Percentiles rank a stretch among this genome's conserved stretches.
Evolutionary conservation across 2,888 invertebrate species (phyloP).

Genomic region (Diaperis boleti): DNA sequence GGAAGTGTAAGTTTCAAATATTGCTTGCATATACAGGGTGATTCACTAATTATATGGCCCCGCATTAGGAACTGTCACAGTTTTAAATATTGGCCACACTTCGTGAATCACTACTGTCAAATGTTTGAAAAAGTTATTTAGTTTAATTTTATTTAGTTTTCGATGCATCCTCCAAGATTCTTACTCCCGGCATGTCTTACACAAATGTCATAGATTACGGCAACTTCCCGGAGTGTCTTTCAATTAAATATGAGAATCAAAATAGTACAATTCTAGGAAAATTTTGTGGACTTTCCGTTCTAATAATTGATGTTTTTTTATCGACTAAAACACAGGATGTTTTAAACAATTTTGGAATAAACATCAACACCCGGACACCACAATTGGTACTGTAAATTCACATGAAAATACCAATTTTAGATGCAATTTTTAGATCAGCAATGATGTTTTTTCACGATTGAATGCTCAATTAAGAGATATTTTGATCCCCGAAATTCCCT

Average conservation of each 20-base stretch:
- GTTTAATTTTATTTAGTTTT: slow-evolving; percentile 14
- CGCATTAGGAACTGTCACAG: too few species aligned
- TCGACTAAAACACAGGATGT: not conserved
- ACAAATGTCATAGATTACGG: slow-evolving; percentile 30
- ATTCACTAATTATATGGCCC: too few species aligned
- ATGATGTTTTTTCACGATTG: slow-evolving; percentile 1
- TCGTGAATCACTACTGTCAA: not conserved
- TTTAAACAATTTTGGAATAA: not conserved
- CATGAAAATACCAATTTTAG: not conserved
- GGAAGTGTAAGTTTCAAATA: slow-evolving; percentile 24
- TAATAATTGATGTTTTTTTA: slow-evolving; percentile 21
- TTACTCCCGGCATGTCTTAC: slow-evolving; percentile 30
- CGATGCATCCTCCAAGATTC: slow-evolving; percentile 33
- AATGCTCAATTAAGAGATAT: slow-evolving; percentile 9
- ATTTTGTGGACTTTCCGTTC: slow-evolving; percentile 18
- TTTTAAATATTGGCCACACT: not conserved
- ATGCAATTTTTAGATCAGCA: not conserved
- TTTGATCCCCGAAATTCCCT: slow-evolving; percentile 8
- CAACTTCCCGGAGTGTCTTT: slow-evolving; percentile 33
- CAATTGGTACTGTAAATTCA: not conserved
- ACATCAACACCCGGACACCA: not conserved
- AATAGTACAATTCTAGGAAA: slow-evolving; percentile 27
- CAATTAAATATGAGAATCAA: slow-evolving; percentile 23
- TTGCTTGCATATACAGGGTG: too few species aligned
- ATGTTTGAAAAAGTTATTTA: too few species aligned